phyloP scores from a whole-genome alignment of 1,140 invertebrate species.

The Acromyrmex echinatior region DNA sequence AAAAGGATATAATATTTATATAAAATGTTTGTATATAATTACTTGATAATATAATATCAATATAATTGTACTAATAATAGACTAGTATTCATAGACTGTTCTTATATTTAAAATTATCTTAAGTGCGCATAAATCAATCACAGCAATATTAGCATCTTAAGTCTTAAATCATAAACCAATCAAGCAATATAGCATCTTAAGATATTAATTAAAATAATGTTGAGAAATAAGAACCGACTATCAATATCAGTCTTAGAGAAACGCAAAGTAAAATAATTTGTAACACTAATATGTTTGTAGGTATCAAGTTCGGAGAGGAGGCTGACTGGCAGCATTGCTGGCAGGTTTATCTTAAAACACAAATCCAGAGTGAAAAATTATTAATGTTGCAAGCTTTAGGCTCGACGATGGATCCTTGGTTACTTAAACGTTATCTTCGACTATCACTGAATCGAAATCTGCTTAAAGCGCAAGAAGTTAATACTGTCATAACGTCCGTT shows the following conservation, averaged over 20 bases:
- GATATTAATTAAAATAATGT: too few species aligned
- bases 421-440: constrained; percentile 91
- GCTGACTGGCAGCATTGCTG: constrained; percentile 93
- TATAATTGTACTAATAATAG: neutral
- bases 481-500: constrained; percentile 90
- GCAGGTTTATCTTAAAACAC: constrained; percentile 90
- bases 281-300: constrained; percentile 68
- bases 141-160: too few species aligned
- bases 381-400: constrained; percentile 91
- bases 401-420: constrained; percentile 90
- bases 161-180: too few species aligned
- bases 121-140: too few species aligned
- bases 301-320: constrained; percentile 89
- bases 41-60: neutral
- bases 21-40: neutral
- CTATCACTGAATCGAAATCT: constrained; percentile 89
- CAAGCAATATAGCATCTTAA: too few species aligned
- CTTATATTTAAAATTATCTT: too few species aligned
- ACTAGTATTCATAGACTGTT: too few species aligned
- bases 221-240: too few species aligned
- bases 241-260: neutral
- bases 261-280: neutral
- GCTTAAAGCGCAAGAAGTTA: constrained; percentile 91
- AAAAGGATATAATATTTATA: constrained; percentile 6
- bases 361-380: constrained; percentile 90